These are phyloP conservation scores for Pseudopodoces humilis DNA, from an alignment of 2,113 vertebrate species.

Conservation along the genomic window DNA sequence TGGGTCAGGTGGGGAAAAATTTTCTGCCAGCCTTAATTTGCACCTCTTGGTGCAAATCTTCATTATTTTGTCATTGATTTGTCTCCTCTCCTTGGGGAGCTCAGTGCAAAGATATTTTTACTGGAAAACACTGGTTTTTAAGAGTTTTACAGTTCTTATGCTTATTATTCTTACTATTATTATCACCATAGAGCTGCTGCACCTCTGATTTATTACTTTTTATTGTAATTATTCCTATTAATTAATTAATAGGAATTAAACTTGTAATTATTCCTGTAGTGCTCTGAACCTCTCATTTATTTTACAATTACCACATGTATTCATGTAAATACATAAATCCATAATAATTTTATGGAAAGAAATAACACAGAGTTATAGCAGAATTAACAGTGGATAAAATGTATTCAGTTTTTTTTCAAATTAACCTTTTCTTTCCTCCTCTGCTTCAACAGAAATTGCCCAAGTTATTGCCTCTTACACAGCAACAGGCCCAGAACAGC, in stretches of 20 bases:
- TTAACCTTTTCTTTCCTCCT: not conserved
- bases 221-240: too few species aligned
- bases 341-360: not conserved
- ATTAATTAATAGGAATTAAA: too few species aligned
- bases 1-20: not conserved
- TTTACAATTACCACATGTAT: not conserved
- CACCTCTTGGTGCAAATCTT: not conserved
- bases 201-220: not conserved
- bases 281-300: not conserved
- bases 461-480: slow-evolving; percentile 96
- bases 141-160: not conserved
- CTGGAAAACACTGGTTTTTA: not conserved
- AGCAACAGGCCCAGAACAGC: slow-evolving; percentile 93
- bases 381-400: not conserved
- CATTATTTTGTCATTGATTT: not conserved
- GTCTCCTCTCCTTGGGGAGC: not conserved
- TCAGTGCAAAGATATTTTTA: not conserved
- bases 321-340: not conserved
- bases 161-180: too few species aligned
- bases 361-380: not conserved
- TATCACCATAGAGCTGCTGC: not conserved
- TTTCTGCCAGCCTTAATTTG: not conserved
- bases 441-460: slow-evolving; percentile 87
- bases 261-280: not conserved
- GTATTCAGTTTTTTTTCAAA: not conserved